These are phyloP conservation scores for Sminthurinus aureus DNA, from an alignment of 2,888 invertebrate species.

Conservation along the genomic window DNA sequence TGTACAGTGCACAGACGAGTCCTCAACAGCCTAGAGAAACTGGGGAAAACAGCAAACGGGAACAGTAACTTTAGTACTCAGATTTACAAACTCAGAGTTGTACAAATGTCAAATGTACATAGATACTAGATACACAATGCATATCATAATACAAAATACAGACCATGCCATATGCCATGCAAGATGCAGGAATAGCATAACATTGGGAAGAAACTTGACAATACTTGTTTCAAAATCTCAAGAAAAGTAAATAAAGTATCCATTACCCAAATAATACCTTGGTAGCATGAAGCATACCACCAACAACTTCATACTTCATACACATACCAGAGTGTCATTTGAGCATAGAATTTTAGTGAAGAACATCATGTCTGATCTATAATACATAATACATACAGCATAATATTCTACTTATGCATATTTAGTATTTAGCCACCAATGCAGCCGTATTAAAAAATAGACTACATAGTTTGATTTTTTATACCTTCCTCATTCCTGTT, in stretches of 20 bases:
- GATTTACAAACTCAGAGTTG: too few species aligned
- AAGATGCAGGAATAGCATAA: too few species aligned
- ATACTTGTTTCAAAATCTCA: conserved; percentile 14
- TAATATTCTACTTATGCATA: background rate
- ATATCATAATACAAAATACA: too few species aligned
- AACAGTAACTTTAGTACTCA: too few species aligned
- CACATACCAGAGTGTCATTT: background rate
- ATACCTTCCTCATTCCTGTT: too few species aligned
- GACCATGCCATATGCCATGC: too few species aligned
- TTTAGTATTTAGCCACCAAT: too few species aligned
- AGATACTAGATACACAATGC: too few species aligned
- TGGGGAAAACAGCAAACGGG: background rate
- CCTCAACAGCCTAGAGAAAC: background rate
- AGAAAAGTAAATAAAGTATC: conserved; percentile 34
- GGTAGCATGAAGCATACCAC: background rate
- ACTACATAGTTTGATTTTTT: background rate
- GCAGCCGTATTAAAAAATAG: too few species aligned
- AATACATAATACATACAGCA: too few species aligned
- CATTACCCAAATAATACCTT: conserved; percentile 3
- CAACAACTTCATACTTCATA: background rate
- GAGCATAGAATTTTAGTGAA: background rate
- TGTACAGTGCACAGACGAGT: background rate
- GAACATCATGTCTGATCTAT: background rate
- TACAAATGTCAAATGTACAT: too few species aligned
- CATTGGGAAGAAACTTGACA: background rate